Conservation (phyloP, 1,140 invertebrate genomes). For the Mamestra configurata region DNA sequence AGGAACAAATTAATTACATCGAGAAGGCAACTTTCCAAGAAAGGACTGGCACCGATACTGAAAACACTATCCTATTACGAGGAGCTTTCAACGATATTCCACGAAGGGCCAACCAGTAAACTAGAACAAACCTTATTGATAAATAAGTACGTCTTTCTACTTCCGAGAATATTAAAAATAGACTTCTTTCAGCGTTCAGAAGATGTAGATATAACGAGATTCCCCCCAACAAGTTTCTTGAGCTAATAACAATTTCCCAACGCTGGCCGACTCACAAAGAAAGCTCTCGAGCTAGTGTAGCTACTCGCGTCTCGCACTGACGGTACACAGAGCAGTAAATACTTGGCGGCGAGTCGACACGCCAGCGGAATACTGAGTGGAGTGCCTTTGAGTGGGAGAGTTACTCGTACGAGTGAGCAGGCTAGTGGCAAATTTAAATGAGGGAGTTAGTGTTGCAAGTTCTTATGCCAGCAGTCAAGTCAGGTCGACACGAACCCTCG, state of each 20-base stretch:
- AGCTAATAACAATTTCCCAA: slow-evolving; percentile 40
- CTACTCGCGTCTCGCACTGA: slow-evolving; percentile 9
- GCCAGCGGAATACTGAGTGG: slow-evolving; percentile 39
- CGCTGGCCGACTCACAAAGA: slow-evolving; percentile 26
- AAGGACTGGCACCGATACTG: too few relatives aligned
- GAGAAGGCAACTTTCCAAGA: too few relatives aligned
- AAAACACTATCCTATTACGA: not conserved
- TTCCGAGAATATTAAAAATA: slow-evolving; percentile 32
- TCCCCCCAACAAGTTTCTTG: slow-evolving; percentile 41
- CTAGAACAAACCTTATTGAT: slow-evolving; percentile 7
- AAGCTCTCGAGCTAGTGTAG: slow-evolving; percentile 38
- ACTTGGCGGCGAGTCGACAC: slow-evolving; percentile 33
- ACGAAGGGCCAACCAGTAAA: not conserved
- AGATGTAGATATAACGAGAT: slow-evolving; percentile 42
- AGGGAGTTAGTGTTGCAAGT: not conserved
- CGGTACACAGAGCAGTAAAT: slow-evolving; percentile 20
- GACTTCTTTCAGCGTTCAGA: slow-evolving; percentile 33
- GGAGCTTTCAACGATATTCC: not conserved
- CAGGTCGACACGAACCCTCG: not conserved
- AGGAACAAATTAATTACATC: too few relatives aligned
- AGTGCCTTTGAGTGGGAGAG: slow-evolving; percentile 4
- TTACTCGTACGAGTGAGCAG: not conserved
- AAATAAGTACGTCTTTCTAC: not conserved
- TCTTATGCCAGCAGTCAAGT: not conserved
- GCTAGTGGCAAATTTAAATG: slow-evolving; percentile 7